Evolutionary conservation across 2,888 invertebrate species (phyloP), one percentile per base, ranked within the genome.

Genomic region (Pachymerium ferrugineum): DNA sequence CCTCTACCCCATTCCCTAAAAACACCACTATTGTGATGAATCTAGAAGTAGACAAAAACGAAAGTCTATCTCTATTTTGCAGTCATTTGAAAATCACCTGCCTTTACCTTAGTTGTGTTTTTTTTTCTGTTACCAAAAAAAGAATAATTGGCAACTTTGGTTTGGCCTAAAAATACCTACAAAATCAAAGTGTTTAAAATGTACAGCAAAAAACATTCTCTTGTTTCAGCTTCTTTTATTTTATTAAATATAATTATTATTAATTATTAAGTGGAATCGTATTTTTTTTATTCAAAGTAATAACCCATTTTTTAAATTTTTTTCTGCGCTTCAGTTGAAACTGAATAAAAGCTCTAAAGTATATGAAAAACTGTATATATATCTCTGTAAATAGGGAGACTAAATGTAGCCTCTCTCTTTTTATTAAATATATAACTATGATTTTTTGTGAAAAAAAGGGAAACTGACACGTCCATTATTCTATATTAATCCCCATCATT

Each of bases 391-490:
- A 62, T 62, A 62, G 62, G 62, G 62, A 62, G 62, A 62, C 62
- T 62, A 10, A n/a, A 62, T 28, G 10, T 62, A 62, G 62, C 62
- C 62, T 62, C 62, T n/a, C n/a, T 62, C 62, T 62, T 62, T 62
- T 62, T 62, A 62, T 62, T 62, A 62, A 62, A 62, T 62, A 62
- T 25, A 62, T 28, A 62, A 12, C 28, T 62, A 62, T 62, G 28
- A 62, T 62, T 62, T 62, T 54, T 62, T 62, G 22, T 62, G 12
- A 38, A 38, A 38, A 16, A 38, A 62, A 62, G 62, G 62, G 62
- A 62, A 62, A 62, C 62, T 62, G 62, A 62, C 70, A 69, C 70
- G 31, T 69, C 70, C 33, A 69, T 69, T 69, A 33, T 69, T 29
- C 70, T 33, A 30, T 62, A 62, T 62, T 62, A 28, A 62, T 62